These are phyloP conservation scores for Phyllopteryx taeniolatus DNA, from an alignment of 2,113 vertebrate genomes.

Conservation along the genomic window DNA sequence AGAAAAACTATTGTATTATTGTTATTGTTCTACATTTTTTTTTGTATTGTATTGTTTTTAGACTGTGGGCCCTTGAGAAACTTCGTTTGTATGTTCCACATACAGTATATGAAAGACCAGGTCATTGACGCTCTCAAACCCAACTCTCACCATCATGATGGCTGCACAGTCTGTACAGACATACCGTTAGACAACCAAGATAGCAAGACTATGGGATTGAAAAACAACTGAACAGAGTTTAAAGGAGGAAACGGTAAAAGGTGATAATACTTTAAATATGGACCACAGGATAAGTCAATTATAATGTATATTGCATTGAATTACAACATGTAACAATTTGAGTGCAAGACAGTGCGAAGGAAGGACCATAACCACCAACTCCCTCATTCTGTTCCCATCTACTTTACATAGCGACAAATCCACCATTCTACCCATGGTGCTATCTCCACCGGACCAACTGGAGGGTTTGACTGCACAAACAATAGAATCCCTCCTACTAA, in stretches of 20 bases:
- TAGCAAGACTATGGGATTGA: no score
- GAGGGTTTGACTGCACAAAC: constrained; percentile 21
- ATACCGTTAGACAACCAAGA: no score
- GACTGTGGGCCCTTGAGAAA: no score
- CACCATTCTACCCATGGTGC: constrained; percentile 21
- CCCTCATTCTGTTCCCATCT: neutral
- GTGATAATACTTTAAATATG: neutral
- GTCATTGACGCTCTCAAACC: no score
- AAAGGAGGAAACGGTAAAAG: neutral
- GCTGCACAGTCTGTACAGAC: no score
- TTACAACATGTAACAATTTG: neutral
- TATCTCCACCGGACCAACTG: constrained; percentile 31
- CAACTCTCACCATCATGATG: no score
- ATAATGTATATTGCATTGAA: neutral
- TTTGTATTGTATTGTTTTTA: no score
- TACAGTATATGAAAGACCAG: no score
- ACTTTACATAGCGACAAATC: neutral
- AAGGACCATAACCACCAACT: neutral
- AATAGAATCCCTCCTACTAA: constrained; percentile 38
- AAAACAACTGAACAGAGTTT: no score
- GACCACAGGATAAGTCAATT: neutral
- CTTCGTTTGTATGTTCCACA: no score
- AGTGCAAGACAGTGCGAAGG: neutral
- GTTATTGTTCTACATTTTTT: no score
- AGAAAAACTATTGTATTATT: no score